phyloP scores from a whole-genome alignment of 2,113 vertebrate species.

The Excalfactoria chinensis region DNA sequence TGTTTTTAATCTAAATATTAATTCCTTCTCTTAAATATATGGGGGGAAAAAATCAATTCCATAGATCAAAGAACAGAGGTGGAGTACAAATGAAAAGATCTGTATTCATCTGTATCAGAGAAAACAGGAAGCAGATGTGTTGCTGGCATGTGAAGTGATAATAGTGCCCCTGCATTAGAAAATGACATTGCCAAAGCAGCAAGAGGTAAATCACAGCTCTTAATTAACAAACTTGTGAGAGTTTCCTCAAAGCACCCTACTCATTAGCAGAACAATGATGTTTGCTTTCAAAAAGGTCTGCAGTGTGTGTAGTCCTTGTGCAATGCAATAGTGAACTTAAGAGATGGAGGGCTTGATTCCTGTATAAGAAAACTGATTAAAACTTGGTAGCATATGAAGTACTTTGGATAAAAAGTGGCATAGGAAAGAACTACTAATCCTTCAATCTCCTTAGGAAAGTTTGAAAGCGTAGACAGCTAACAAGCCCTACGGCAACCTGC shows the following conservation, averaged over 20 bases:
- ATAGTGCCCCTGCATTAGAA: background rate
- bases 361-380: background rate
- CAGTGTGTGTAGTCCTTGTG: background rate
- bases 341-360: background rate
- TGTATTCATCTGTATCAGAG: background rate
- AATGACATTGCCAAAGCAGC: background rate
- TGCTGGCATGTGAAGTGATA: background rate
- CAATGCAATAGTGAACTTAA: background rate
- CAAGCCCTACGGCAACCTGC: background rate
- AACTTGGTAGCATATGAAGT: background rate
- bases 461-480: background rate
- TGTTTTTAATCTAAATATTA: background rate
- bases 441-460: background rate
- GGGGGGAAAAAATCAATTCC: background rate
- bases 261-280: background rate
- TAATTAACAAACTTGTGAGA: background rate
- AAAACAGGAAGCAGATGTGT: constrained; percentile 62
- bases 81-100: background rate
- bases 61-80: background rate
- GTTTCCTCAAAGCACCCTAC: background rate
- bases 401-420: background rate
- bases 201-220: background rate
- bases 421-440: background rate
- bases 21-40: background rate
- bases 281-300: background rate